Conservation (phyloP, 2,888 invertebrate species). For the Geophilus truncorum region DNA sequence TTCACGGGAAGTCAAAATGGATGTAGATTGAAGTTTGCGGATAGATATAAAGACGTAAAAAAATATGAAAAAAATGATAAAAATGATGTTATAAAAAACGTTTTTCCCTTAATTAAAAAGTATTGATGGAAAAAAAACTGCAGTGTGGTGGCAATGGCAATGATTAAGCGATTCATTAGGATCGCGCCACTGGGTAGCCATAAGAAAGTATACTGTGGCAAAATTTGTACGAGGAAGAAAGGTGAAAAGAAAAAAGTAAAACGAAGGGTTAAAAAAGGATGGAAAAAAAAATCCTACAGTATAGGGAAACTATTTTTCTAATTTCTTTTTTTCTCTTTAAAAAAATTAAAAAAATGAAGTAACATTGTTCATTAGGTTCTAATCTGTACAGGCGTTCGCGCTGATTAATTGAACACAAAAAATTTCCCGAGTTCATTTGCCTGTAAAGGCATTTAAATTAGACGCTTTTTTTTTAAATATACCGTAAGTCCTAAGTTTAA, state of each 20-base stretch:
- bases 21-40: not conserved
- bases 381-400: not conserved
- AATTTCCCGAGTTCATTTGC: slow-evolving; percentile 11
- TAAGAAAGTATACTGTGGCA: slow-evolving; percentile 25
- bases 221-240: not conserved
- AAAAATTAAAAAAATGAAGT: not conserved
- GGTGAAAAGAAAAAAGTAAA: not conserved
- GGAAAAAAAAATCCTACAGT: not conserved
- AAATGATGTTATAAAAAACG: no score
- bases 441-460: not conserved
- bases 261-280: not conserved
- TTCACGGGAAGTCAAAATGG: slow-evolving; percentile 3
- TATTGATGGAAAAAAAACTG: not conserved
- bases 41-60: not conserved
- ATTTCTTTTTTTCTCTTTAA: not conserved
- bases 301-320: not conserved
- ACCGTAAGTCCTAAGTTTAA: not conserved
- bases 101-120: slow-evolving; percentile 7
- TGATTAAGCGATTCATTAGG: slow-evolving; percentile 11
- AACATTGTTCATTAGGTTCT: not conserved
- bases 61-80: not conserved
- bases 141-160: not conserved
- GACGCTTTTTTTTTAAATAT: not conserved
- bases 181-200: not conserved
- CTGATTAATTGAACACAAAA: slow-evolving; percentile 6